Percentiles rank a stretch among this genome's conserved stretches.
Evolutionary conservation across 2,113 vertebrate genomes (phyloP).

Genomic region (Melanerpes formicivorus): DNA sequence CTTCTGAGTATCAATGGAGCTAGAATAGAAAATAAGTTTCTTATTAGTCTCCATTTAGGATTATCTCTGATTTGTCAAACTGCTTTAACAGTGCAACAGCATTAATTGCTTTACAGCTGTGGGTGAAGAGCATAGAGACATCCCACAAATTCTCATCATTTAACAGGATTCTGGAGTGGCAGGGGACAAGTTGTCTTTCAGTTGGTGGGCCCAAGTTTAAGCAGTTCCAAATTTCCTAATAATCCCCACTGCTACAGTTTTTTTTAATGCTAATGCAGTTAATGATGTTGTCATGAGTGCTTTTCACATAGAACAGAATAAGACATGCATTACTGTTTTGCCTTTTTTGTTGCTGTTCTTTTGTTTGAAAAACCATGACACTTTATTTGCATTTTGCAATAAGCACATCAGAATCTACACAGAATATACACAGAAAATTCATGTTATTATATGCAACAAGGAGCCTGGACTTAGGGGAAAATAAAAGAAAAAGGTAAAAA

Average conservation of each 20-base stretch:
- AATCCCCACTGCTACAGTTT: background rate
- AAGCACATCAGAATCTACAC: background rate
- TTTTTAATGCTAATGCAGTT: constrained; percentile 47
- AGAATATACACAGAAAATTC: background rate
- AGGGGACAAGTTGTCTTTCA: background rate
- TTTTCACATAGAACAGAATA: background rate
- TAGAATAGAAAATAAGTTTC: background rate
- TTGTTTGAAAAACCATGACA: constrained; percentile 27
- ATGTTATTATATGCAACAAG: background rate
- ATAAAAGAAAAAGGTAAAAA: background rate
- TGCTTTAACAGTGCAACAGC: background rate
- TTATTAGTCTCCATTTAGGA: background rate
- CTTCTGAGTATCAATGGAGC: background rate
- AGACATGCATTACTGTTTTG: background rate
- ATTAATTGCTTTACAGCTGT: background rate
- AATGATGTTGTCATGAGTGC: constrained; percentile 27
- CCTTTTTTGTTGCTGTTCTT: background rate
- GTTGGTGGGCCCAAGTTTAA: background rate
- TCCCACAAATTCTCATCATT: background rate
- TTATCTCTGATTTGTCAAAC: background rate
- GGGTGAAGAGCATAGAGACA: background rate
- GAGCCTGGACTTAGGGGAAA: background rate
- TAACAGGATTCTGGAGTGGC: background rate
- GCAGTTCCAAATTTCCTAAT: background rate
- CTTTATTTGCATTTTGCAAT: constrained; percentile 30